Evolutionary conservation across 2,888 invertebrate species (phyloP), one percentile per base, ranked within the genome.

Genomic region (Hydriomena furcata): DNA sequence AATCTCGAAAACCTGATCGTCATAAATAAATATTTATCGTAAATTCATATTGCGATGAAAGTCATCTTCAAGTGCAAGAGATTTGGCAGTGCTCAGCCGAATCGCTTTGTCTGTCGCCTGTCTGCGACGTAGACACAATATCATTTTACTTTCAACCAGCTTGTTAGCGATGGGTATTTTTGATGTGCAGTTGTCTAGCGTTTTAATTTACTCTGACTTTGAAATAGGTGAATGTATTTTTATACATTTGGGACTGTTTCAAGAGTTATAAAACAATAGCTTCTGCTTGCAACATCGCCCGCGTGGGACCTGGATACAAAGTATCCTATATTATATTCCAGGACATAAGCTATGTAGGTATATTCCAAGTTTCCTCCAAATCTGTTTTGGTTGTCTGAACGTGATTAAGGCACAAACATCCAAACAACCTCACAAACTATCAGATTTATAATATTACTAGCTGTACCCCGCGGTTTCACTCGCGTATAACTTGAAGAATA

Each of bases 41-140:
- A 41, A 25, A 48, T 37, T 28, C 10, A 8, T 11, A 42, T 21
- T 44, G 47, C 44, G 51, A 40, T 53, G 37, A 46, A 52, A 49
- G 52, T 50, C 49, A 36, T 50, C 10, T 51, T 50, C 49, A 55
- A 57, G 37, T 57, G 53, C 60, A 52, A 31, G 41, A 21, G 36
- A 42, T 27, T 73, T 71, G 70, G 73, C 72, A 73, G 35, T 42
- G 36, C 28, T 52, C 49, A 53, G 38, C 42, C 44, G 48, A 46
- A 63, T 52, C 47, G 55, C 59, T 61, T 65, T 61, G 72, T 75
- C 74, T 76, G 64, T 67, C 66, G 65, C 61, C 57, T 52, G 75
- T 75, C 75, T 75, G 58, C 58, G 31, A 10, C 25, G 36, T 31
- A 38, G 36, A 10, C 41, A 32, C 43, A 34, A 47, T 51, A 55